phyloP scores from a whole-genome alignment of 2,797 vertebrate genomes.

The Morus bassanus region DNA sequence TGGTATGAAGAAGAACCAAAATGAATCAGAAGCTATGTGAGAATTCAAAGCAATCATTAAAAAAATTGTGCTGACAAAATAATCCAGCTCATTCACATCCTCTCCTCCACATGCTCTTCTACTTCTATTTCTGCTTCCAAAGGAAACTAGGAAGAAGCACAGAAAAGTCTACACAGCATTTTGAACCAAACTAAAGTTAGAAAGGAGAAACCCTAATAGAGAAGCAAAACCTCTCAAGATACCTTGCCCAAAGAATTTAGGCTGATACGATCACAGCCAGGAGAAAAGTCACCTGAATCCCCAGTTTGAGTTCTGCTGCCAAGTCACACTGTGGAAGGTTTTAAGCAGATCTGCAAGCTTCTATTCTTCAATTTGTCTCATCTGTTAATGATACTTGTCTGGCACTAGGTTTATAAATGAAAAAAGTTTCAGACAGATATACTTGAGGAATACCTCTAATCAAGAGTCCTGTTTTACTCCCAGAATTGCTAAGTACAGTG shows the following conservation, averaged over 20 bases:
- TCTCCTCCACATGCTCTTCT: neutral
- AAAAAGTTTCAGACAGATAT: neutral
- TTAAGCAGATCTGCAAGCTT: neutral
- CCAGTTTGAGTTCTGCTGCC: neutral
- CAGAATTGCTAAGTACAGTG: neutral
- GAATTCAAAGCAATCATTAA: slow-evolving; percentile 18
- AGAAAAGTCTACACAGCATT: neutral
- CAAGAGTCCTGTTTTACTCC: neutral
- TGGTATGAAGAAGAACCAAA: neutral
- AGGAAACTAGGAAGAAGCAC: neutral
- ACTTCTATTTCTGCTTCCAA: slow-evolving; percentile 1
- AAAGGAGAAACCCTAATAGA: neutral
- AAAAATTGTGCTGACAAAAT: slow-evolving; percentile 9
- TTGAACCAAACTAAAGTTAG: neutral
- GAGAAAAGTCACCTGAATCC: neutral
- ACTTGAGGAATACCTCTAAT: neutral
- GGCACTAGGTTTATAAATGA: neutral
- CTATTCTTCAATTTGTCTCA: neutral
- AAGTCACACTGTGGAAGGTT: neutral
- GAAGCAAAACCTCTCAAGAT: neutral
- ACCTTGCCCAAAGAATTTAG: neutral
- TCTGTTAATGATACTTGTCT: neutral
- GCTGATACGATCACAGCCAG: neutral
- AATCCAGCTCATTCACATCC: slow-evolving; percentile 20
- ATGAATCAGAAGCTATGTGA: slow-evolving; percentile 18